phyloP scores from a whole-genome alignment of 1,140 invertebrate genomes.

The Octopus bimaculoides region DNA sequence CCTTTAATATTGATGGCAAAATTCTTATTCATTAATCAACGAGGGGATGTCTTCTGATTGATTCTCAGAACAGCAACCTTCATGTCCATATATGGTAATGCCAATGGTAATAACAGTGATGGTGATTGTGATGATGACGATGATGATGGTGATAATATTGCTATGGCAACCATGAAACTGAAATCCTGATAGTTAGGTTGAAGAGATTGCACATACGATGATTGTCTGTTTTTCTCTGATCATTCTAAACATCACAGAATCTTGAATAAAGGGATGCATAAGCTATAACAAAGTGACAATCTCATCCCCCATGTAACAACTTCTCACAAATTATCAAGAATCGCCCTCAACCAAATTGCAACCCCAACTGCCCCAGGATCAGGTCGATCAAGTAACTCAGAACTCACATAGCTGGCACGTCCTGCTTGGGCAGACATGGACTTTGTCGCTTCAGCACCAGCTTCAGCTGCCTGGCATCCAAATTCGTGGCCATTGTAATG shows the following conservation, averaged over 20 bases:
- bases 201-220: too few relatives aligned
- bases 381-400: slow-evolving; percentile 47
- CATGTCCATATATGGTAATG: too few relatives aligned
- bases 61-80: too few relatives aligned
- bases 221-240: not conserved
- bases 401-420: slow-evolving; percentile 57
- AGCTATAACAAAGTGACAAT: not conserved
- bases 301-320: not conserved
- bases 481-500: too few relatives aligned
- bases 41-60: too few relatives aligned
- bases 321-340: slow-evolving; percentile 34
- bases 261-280: not conserved
- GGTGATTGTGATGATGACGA: too few relatives aligned
- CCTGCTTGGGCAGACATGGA: slow-evolving; percentile 62
- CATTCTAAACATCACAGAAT: not conserved
- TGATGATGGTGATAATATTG: too few relatives aligned
- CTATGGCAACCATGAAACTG: too few relatives aligned
- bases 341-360: slow-evolving; percentile 64
- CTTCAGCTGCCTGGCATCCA: slow-evolving; percentile 48
- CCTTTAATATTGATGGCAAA: too few relatives aligned
- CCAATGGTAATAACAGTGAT: too few relatives aligned
- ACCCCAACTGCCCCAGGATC: slow-evolving; percentile 72
- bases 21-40: too few relatives aligned
- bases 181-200: too few relatives aligned
- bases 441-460: slow-evolving; percentile 61